Evolutionary conservation across 2,888 invertebrate genomes (phyloP).

Genomic region (Napeogenes sylphis): DNA sequence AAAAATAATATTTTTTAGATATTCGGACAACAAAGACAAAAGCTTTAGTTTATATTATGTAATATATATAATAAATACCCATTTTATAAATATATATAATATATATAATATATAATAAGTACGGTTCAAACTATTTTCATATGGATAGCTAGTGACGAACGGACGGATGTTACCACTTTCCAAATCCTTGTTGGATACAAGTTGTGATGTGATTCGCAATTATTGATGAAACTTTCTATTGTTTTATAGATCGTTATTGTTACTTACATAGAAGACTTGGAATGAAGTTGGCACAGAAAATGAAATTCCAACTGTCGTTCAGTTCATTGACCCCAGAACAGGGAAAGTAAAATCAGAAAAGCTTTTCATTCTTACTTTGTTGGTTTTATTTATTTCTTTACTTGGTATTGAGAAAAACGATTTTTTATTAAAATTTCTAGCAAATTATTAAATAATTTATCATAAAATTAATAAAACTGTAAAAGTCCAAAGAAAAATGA

Average conservation of each 20-base stretch:
- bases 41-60: too few relatives aligned
- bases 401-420: too few relatives aligned
- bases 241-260: constrained; percentile 36
- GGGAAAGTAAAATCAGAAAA: constrained; percentile 14
- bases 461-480: too few relatives aligned
- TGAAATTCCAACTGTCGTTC: neutral
- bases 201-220: constrained; percentile 41
- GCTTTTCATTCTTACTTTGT: constrained; percentile 12
- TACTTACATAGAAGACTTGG: neutral
- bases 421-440: too few relatives aligned
- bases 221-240: constrained; percentile 47
- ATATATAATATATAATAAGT: too few relatives aligned
- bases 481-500: too few relatives aligned
- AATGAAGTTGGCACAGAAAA: neutral
- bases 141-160: constrained; percentile 27
- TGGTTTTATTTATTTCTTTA: constrained; percentile 8
- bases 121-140: neutral
- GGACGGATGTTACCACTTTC: constrained; percentile 51
- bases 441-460: too few relatives aligned
- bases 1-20: too few relatives aligned
- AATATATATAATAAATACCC: too few relatives aligned
- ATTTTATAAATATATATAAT: too few relatives aligned
- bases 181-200: constrained; percentile 63
- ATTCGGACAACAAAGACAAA: too few relatives aligned
- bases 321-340: constrained; percentile 12